phyloP scores from a whole-genome alignment of 2,888 invertebrate species.

The Trichopria drosophilae region DNA sequence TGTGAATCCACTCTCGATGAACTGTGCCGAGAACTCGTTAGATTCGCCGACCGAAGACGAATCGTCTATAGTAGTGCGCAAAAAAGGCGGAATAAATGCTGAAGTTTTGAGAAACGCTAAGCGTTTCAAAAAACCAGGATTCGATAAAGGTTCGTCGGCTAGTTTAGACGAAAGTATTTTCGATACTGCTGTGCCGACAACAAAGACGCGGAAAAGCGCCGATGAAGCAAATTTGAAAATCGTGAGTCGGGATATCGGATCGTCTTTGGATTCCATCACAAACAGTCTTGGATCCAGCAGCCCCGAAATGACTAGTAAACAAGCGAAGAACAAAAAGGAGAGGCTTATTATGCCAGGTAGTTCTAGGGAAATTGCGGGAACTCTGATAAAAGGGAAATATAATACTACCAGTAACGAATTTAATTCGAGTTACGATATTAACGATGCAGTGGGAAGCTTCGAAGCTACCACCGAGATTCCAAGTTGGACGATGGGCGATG shows the following conservation, averaged over 20 bases:
- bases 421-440: constrained; percentile 47
- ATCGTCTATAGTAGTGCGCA: constrained; percentile 33
- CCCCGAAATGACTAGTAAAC: constrained; percentile 46
- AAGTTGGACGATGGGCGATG: constrained; percentile 62
- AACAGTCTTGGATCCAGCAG: constrained; percentile 55
- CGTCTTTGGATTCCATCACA: constrained; percentile 53
- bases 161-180: constrained; percentile 55
- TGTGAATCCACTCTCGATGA: constrained; percentile 65
- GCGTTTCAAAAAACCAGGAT: constrained; percentile 51
- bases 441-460: constrained; percentile 53
- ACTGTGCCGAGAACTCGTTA: constrained; percentile 51
- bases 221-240: constrained; percentile 52
- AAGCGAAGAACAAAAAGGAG: constrained; percentile 42
- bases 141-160: constrained; percentile 49
- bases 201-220: constrained; percentile 40
- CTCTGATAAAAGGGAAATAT: constrained; percentile 53
- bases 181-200: constrained; percentile 44
- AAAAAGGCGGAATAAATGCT: constrained; percentile 40
- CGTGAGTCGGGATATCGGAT: constrained; percentile 49
- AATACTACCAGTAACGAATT: constrained; percentile 54
- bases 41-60: constrained; percentile 56
- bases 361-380: constrained; percentile 52
- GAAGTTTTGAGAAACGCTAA: constrained; percentile 53
- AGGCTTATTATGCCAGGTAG: constrained; percentile 46
- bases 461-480: constrained; percentile 59